Percentiles rank a stretch among this genome's conserved stretches.
Evolutionary conservation across 2,113 vertebrate species (phyloP).

Genomic region (Hippocampus guttulatus): DNA sequence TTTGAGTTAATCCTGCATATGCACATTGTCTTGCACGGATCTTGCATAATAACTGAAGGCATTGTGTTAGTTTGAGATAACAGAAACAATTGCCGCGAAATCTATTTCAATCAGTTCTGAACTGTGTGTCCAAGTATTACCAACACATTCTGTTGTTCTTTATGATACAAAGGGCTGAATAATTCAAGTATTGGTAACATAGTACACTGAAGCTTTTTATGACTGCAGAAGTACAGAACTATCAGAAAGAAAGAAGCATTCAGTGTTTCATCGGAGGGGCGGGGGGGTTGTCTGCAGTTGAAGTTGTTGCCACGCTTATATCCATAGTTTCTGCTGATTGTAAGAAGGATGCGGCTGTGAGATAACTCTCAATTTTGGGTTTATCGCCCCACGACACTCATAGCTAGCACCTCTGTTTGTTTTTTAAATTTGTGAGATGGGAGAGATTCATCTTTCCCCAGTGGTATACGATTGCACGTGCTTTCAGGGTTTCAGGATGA

Average conservation of each 20-base stretch:
- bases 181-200: too few relatives aligned
- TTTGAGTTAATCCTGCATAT: conserved; percentile 53
- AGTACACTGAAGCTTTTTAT: not conserved
- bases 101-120: conserved; percentile 19
- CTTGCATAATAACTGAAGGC: conserved; percentile 31
- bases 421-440: not conserved
- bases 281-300: not conserved
- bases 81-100: conserved; percentile 28
- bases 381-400: not conserved
- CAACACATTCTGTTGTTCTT: not conserved
- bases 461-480: not conserved
- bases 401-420: not conserved
- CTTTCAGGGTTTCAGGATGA: not conserved
- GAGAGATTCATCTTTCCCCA: not conserved
- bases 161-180: not conserved
- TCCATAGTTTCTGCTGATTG: not conserved
- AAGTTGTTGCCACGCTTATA: not conserved
- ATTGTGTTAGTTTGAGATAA: conserved; percentile 29
- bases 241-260: not conserved
- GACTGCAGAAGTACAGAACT: not conserved
- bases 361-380: not conserved
- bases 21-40: conserved; percentile 36
- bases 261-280: not conserved
- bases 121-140: conserved; percentile 11
- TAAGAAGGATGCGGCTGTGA: not conserved